Base-by-base conservation (phyloP, 2,888 invertebrate genomes). In the Conus canariensis region DNA sequence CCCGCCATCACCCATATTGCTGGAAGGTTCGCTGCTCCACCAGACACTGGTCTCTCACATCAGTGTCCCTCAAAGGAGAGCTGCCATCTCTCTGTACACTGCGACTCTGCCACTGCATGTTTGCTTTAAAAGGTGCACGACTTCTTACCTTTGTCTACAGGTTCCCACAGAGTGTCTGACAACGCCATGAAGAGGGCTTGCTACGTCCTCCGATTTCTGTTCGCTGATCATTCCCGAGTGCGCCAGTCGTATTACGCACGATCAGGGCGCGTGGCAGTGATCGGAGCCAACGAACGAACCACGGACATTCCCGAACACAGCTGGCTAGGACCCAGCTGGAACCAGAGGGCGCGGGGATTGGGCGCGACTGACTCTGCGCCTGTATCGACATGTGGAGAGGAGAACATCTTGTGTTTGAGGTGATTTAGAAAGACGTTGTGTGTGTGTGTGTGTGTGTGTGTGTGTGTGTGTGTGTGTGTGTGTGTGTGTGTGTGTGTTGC, bases 191-290 rank as follows among this genome's bases (percentile, higher is more conserved):
- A 91, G 70, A 80, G 95, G 60, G 95, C 95, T 5, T 95, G 95
- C 90, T 95, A 95, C 91, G 93, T 94, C 0, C 91, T 94, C 0
- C 92, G 95, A 25, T 94, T 95, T 90, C 92, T 95, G n/a, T 90
- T 95, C 83, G 94, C 95, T 16, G 94, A 94, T 91, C 92, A 94
- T 70, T 64, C 80, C 8, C 94, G 92, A 87, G 89, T 95, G 7
- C 90, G 95, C 4, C 90, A 93, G 64, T 91, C 92, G 25, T 95
- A 93, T 91, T 95, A 94, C 92, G 91, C 92, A 25, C 86, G 90
- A n/a, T 94, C 93, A 85, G 94, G 95, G 2, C 92, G 95, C 30
- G 91, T 95, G 64, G 94, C 93, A 9, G 92, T 95, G 74, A 92
- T 95, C 67, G 94, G 92, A 0, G 70, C 60, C 16, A 67, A 91